Conservation (phyloP, 2,888 invertebrate genomes). For the Drosophila tripunctata region DNA sequence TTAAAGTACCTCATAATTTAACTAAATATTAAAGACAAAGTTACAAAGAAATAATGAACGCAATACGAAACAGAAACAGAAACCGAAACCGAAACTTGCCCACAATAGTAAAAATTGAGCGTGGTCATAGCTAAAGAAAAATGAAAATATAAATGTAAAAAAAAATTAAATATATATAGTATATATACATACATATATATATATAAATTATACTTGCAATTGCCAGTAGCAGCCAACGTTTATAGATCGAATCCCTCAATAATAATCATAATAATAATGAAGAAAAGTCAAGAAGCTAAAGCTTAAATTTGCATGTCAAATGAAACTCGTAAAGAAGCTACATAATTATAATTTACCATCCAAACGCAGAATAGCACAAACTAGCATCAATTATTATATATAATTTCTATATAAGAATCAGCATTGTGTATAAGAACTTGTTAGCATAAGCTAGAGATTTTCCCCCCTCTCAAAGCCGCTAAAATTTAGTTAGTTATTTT, state of each 20-base stretch:
- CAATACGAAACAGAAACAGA: constrained; percentile 36
- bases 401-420: background rate
- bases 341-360: constrained; percentile 40
- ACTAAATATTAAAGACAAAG: constrained; percentile 63
- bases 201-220: constrained; percentile 2
- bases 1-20: constrained; percentile 90
- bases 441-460: constrained; percentile 8
- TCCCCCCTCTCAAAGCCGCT: background rate
- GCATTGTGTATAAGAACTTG: constrained; percentile 16
- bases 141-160: background rate
- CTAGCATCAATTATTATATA: constrained; percentile 7
- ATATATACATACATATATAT: constrained; percentile 19
- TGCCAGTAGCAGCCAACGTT: constrained; percentile 17
- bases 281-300: constrained; percentile 12
- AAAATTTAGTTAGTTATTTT: background rate
- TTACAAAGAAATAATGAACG: constrained; percentile 20
- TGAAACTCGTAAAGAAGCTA: constrained; percentile 19
- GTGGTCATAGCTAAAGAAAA: constrained; percentile 20
- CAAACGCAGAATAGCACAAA: constrained; percentile 35
- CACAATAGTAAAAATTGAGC: constrained; percentile 28
- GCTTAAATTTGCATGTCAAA: constrained; percentile 14
- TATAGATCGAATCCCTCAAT: constrained; percentile 14
- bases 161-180: constrained; percentile 7
- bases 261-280: too few species aligned
- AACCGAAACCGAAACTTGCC: constrained; percentile 35